Base-by-base conservation (phyloP, 2,797 vertebrate genomes). In the Triplophysa bombifrons region DNA sequence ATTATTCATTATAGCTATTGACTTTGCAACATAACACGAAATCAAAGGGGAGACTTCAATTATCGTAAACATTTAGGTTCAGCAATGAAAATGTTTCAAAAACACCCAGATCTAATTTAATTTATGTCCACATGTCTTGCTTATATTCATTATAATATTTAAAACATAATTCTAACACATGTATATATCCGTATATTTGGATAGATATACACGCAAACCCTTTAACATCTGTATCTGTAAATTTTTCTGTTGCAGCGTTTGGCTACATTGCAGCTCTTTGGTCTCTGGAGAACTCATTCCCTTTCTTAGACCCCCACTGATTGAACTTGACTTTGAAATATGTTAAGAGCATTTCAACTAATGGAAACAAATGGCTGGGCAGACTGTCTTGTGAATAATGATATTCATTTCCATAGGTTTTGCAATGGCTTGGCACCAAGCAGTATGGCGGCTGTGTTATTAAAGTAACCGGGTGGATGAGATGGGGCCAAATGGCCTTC, bases 291-390 rank as follows among this genome's bases (percentile, higher is more conserved):
- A 65, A 10, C 30, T 38, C 30, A 38, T 19, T 83, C 56, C 25
- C 20, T 46, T 76, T 68, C 74, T 66, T 25, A 55, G 25, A 58
- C 20, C 70, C 17, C n/a, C 53, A 9, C 74, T 77, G 63, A 83
- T 78, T 80, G 64, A 80, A 76, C 64, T 64, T 83, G 74, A 80
- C 70, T 80, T 80, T 76, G 73, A 80, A 80, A 76, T 83, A 72
- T 72, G 74, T 69, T 69, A 77, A 65, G 74, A 73, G 68, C 27
- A 74, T 70, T 70, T 70, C 58, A 25, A 41, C 64, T 80, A 81
- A 83, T 80, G 70, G 74, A 80, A 77, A 74, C 78, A 73, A 80
- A 78, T 78, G 74, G 25, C 20, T 22, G 22, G 48, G 38, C 48
- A 69, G 69, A 68, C 38, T 2, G 70, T n/a, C 19, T 12, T 83